Evolutionary conservation across 2,888 invertebrate species (phyloP).

Genomic region (Ommatoiulus sabulosus): DNA sequence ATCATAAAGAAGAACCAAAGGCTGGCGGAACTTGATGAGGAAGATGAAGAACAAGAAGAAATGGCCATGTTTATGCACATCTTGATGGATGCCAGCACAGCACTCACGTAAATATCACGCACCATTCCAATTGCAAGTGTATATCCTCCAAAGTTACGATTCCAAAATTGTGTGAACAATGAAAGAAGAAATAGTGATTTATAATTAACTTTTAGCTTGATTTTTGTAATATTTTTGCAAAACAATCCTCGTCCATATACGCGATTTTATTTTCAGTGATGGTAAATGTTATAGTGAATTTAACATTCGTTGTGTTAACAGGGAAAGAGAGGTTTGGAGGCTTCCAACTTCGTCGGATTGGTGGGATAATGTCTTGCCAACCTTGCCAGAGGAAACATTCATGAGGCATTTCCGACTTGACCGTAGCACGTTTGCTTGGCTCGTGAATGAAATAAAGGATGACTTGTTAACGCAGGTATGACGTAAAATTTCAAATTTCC

Average conservation of each 20-base stretch:
- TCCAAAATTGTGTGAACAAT: too few relatives aligned
- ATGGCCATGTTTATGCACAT: slow-evolving; percentile 26
- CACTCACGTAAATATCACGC: neutral
- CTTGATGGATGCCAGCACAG: slow-evolving; percentile 2
- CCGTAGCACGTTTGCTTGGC: neutral
- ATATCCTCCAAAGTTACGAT: too few relatives aligned
- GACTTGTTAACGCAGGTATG: neutral
- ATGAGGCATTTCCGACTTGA: neutral
- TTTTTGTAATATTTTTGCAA: too few relatives aligned
- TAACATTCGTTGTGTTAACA: neutral
- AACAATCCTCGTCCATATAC: too few relatives aligned
- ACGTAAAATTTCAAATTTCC: neutral
- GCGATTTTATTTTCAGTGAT: too few relatives aligned
- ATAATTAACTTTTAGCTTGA: too few relatives aligned
- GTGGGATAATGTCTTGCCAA: neutral
- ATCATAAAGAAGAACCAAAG: neutral
- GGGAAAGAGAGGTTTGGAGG: slow-evolving; percentile 18
- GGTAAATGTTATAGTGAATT: neutral
- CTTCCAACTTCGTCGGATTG: slow-evolving; percentile 20
- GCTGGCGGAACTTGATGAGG: neutral
- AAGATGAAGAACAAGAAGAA: slow-evolving; percentile 20
- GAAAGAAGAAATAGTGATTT: too few relatives aligned
- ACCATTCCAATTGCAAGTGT: neutral
- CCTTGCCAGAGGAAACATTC: neutral
- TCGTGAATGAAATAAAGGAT: slow-evolving; percentile 6